Evolutionary conservation across 92 coral and sea anemone species (phyloP).

Genomic region (Phenganax stokvisi): DNA sequence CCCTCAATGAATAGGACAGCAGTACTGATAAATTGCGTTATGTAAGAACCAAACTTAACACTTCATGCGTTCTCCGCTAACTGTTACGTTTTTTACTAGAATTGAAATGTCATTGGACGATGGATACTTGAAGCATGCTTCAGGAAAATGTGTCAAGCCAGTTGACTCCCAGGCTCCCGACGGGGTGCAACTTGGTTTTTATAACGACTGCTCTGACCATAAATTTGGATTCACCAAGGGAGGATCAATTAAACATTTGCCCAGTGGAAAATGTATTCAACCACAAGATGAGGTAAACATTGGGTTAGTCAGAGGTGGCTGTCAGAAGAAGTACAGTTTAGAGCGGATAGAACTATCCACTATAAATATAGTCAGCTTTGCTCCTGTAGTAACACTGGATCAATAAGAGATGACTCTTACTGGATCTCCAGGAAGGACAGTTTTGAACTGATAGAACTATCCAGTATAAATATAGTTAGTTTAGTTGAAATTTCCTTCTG

Average conservation of each 20-base stretch:
- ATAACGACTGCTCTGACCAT: slow-evolving; percentile 60
- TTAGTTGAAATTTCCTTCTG: background rate
- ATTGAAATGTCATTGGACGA: slow-evolving; percentile 64
- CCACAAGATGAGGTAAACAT: slow-evolving; percentile 64
- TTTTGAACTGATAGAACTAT: slow-evolving; percentile 1
- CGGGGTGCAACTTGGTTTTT: slow-evolving; percentile 74
- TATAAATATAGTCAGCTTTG: background rate
- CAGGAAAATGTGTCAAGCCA: slow-evolving; percentile 73
- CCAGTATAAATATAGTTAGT: slow-evolving; percentile 19
- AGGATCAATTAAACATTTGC: slow-evolving; percentile 87
- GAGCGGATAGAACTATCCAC: no score
- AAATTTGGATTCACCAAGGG: slow-evolving; percentile 86
- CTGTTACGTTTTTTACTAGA: slow-evolving; percentile 29
- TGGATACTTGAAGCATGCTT: slow-evolving; percentile 68
- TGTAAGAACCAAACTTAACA: no score
- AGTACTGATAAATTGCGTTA: no score
- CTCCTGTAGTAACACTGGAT: background rate
- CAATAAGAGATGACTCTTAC: background rate
- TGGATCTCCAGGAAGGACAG: slow-evolving; percentile 6
- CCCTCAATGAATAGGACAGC: no score
- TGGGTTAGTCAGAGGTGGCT: background rate
- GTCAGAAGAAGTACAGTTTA: no score
- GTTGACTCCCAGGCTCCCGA: slow-evolving; percentile 48
- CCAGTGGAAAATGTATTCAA: slow-evolving; percentile 78
- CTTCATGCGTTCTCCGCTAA: no score